Base-by-base conservation (phyloP, 2,113 vertebrate species). In the Sorex fumeus region DNA sequence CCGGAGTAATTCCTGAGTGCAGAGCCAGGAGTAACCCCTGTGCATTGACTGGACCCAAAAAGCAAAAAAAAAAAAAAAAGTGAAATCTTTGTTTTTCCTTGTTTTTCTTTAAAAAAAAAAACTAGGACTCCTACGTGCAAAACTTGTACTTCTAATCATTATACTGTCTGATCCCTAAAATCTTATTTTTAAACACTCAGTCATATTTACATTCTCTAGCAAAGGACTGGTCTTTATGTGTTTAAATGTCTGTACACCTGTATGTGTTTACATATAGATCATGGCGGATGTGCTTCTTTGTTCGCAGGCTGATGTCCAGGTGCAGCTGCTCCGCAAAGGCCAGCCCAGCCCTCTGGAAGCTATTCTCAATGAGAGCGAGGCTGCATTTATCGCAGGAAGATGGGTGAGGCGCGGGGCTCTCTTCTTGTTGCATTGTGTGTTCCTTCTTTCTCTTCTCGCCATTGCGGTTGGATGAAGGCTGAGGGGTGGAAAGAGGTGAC, bases 331-430 rank as follows among this genome's bases (percentile, higher is more conserved):
- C 28, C 53, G 2, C 80, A 95, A 94, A 60, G 97, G 90, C 62
- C 96, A 97, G 32, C 95, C 84, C 95, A 97, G 95, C 83, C 95
- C 98, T 28, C 60, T 98, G 71, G 97, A 98, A 64, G 97, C 89
- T 43, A 96, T 99, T 81, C 98, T 98, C 96, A 97, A 90, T 90
- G 98, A 96, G 89, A 98, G 84, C 93, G 97, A 91, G 8, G 7
- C 60, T 18, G 6, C 98, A 10, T 98, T 98, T 84, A 83, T 99
- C 85, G 93, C 98, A 96, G 98, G 99, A 96, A 98, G 98, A 98
- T 94, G 90, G 89, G 99, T 99, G 96, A 97, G 98, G 97, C 27
- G 25, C 76, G 90, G 13, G 3, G 64, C 27, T 21, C 0, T 84
- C 57, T 75, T 40, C 12, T 67, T 76, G 10, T 60, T 85, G 43